These are phyloP conservation scores for Cryptoprocta ferox DNA, from an alignment of 2,797 vertebrate genomes.

Conservation along the genomic window DNA sequence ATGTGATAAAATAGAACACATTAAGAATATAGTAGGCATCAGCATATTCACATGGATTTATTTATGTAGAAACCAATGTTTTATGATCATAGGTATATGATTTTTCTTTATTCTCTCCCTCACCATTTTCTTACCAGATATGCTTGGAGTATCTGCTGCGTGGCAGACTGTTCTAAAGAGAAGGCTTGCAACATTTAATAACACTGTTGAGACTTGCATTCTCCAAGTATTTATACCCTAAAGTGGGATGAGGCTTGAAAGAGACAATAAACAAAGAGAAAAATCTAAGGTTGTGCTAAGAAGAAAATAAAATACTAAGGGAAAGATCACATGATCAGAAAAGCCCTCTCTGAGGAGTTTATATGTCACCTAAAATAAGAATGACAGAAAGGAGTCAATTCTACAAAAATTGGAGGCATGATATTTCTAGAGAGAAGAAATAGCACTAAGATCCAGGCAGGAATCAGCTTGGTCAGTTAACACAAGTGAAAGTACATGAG, in stretches of 20 bases:
- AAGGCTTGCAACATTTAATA: not conserved
- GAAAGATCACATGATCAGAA: not conserved
- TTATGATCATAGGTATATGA: not conserved
- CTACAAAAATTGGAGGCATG: not conserved
- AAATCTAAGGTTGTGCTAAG: not conserved
- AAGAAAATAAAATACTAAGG: not conserved
- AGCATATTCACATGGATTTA: not conserved
- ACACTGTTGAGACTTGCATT: not conserved
- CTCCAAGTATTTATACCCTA: not conserved
- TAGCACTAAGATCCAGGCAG: not conserved
- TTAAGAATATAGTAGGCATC: not conserved
- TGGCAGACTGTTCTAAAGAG: not conserved
- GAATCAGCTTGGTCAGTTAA: not conserved
- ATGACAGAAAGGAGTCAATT: not conserved
- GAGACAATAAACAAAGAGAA: not conserved
- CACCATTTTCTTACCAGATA: not conserved
- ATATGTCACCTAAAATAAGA: not conserved
- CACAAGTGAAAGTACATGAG: not conserved
- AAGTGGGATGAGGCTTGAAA: not conserved
- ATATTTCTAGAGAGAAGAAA: not conserved
- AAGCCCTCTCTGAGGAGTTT: not conserved
- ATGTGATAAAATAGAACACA: not conserved
- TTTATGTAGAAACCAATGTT: not conserved
- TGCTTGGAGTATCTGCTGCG: not conserved
- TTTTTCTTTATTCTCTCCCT: not conserved